Evolutionary conservation across 1,140 invertebrate genomes (phyloP).

Genomic region (Sitodiplosis mosellana): DNA sequence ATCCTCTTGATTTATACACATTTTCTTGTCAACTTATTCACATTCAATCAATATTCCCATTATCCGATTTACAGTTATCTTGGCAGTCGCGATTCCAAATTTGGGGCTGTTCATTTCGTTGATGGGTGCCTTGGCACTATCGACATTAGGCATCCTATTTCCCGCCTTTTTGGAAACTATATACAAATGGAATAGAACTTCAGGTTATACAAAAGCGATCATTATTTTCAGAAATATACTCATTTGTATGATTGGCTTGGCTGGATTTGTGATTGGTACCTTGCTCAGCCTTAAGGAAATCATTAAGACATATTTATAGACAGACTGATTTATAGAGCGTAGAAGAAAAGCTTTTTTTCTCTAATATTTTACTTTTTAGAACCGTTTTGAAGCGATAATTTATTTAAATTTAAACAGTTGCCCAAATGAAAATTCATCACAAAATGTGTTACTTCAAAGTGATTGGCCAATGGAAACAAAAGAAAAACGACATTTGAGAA

Average conservation of each 20-base stretch:
- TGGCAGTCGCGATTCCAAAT: slow-evolving; percentile 70
- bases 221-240: neutral
- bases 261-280: neutral
- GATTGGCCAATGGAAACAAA: no score
- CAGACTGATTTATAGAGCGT: no score
- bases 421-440: no score
- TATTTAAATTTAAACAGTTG: no score
- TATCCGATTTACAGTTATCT: slow-evolving; percentile 40
- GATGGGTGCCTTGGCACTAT: slow-evolving; percentile 72
- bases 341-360: no score
- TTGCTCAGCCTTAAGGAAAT: neutral
- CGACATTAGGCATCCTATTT: slow-evolving; percentile 78
- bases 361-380: no score
- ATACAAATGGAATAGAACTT: neutral
- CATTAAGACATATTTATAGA: neutral
- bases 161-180: slow-evolving; percentile 54
- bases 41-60: no score
- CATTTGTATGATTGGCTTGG: neutral
- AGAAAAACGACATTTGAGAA: no score
- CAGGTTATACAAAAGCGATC: neutral
- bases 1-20: no score
- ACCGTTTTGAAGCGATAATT: no score
- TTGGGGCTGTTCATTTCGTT: slow-evolving; percentile 82
- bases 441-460: no score
- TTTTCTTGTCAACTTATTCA: no score